Evolutionary conservation across 2,888 invertebrate species (phyloP).

Genomic region (Aspidapion aeneum): DNA sequence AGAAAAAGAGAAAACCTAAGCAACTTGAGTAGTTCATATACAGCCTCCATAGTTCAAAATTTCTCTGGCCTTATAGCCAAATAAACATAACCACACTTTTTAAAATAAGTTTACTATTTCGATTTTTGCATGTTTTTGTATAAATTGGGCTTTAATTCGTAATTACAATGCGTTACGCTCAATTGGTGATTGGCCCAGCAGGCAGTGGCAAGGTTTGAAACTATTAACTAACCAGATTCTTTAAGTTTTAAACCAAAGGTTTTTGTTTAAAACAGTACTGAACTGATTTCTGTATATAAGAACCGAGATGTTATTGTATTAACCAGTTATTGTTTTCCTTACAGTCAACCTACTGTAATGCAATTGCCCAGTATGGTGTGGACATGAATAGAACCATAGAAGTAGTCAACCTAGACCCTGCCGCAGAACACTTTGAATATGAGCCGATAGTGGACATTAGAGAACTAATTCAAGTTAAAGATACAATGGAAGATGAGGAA

Average conservation of each 20-base stretch:
- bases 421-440: constrained; percentile 92
- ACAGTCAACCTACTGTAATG: constrained; percentile 92
- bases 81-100: too few relatives aligned
- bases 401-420: constrained; percentile 41
- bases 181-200: constrained; percentile 94
- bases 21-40: too few relatives aligned
- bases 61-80: too few relatives aligned
- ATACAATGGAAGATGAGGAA: constrained; percentile 96
- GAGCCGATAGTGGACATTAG: constrained; percentile 80
- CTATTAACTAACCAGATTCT: background rate
- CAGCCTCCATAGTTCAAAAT: too few relatives aligned
- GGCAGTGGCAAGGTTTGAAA: constrained; percentile 89
- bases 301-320: too few relatives aligned
- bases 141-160: background rate
- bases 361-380: constrained; percentile 81
- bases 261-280: too few relatives aligned
- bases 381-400: constrained; percentile 68
- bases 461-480: constrained; percentile 89
- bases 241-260: too few relatives aligned
- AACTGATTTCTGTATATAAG: too few relatives aligned
- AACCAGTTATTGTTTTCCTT: too few relatives aligned
- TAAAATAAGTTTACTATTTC: too few relatives aligned
- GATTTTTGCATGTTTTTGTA: background rate
- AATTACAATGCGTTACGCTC: constrained; percentile 82
- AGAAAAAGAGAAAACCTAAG: too few relatives aligned